These are phyloP conservation scores for Labia minor DNA, from an alignment of 2,888 invertebrate genomes.

Conservation along the genomic window DNA sequence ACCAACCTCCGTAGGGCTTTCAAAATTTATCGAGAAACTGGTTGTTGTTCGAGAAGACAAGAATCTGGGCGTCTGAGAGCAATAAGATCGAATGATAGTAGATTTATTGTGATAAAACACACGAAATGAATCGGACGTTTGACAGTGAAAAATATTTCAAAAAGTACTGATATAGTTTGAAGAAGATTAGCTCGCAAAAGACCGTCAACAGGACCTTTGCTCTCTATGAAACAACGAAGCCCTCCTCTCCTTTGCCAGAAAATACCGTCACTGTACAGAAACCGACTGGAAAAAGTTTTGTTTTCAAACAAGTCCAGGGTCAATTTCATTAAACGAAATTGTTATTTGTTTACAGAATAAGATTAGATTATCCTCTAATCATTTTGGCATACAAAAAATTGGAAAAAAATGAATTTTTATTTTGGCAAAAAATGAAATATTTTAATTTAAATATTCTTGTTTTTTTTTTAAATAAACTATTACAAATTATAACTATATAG, in stretches of 20 bases:
- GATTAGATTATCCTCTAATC: too few relatives aligned
- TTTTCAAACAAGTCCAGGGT: too few relatives aligned
- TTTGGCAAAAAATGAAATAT: too few relatives aligned
- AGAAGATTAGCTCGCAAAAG: slow-evolving; percentile 1
- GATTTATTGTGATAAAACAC: neutral
- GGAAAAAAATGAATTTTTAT: too few relatives aligned
- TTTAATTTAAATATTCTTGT: too few relatives aligned
- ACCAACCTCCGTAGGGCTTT: neutral
- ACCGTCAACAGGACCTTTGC: neutral
- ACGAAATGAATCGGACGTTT: neutral
- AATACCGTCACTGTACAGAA: neutral
- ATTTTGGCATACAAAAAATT: too few relatives aligned
- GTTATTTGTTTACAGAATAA: too few relatives aligned
- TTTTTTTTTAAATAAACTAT: too few relatives aligned
- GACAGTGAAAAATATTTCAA: neutral
- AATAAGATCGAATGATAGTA: neutral
- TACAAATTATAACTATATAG: too few relatives aligned
- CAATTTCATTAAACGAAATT: too few relatives aligned
- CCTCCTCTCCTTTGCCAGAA: too few relatives aligned
- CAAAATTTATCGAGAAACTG: neutral
- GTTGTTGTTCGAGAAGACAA: neutral
- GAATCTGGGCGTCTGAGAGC: neutral
- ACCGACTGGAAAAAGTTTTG: too few relatives aligned
- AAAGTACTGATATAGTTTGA: neutral
- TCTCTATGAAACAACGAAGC: neutral